These are phyloP conservation scores for Hydropsyche betteni DNA, from an alignment of 2,888 invertebrate genomes.

Conservation along the genomic window DNA sequence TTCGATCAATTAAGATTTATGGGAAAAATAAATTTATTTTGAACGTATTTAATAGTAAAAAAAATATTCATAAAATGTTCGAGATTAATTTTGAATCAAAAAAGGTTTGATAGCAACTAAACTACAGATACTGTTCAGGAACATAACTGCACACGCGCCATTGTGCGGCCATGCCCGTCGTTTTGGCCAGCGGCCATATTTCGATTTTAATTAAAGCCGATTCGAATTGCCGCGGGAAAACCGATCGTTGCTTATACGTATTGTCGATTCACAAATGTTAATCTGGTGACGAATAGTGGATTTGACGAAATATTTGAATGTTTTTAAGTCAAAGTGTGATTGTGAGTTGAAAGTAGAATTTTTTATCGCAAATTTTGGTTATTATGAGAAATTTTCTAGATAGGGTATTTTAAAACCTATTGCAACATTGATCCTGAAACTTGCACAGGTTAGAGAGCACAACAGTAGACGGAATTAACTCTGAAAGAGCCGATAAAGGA, in stretches of 20 bases:
- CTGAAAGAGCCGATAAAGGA: slow-evolving; percentile 22
- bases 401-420: background rate
- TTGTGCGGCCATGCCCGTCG: background rate
- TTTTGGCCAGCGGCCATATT: slow-evolving; percentile 37
- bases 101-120: background rate
- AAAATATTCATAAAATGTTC: background rate
- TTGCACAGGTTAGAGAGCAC: background rate
- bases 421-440: slow-evolving; percentile 16
- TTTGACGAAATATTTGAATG: background rate
- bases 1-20: too few relatives aligned
- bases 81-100: background rate
- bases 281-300: too few relatives aligned
- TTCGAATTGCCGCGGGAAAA: slow-evolving; percentile 19
- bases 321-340: background rate
- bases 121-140: background rate
- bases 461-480: slow-evolving; percentile 15
- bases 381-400: too few relatives aligned
- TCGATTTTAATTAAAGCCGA: slow-evolving; percentile 38
- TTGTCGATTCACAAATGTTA: background rate
- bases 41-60: too few relatives aligned
- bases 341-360: too few relatives aligned
- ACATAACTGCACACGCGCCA: background rate
- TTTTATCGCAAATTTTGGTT: too few relatives aligned
- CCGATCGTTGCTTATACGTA: background rate
- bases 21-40: too few relatives aligned